Base-by-base conservation (phyloP, 92 coral and sea anemone species). In the Scolanthus callimorphus region DNA sequence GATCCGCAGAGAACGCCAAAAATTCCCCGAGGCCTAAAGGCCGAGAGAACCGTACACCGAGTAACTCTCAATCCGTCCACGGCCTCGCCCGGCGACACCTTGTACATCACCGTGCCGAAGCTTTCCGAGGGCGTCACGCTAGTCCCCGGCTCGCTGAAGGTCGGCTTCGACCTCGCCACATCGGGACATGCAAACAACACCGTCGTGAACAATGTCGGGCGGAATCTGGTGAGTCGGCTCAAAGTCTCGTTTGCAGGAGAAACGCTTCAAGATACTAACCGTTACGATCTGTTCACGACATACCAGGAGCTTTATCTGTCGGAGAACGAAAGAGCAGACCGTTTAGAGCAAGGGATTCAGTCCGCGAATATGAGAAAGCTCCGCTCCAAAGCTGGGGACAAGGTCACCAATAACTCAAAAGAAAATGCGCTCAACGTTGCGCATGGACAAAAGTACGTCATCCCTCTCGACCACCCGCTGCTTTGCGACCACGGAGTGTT, bases 151-250 rank as follows among this genome's bases (percentile, higher is more conserved):
- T 3, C 67, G 20, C 17, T 60, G 30, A 25, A 17, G 8, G 15
- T 60, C 10, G 30, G 57, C 19, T 56, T 56, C 41, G 66, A 66
- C 39, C 29, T 66, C 0, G 26, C 26, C 13, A 0, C 55, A 28
- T 57, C 62, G 31, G 67, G 55, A 2, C 74, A 68, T 20, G 74
- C 57, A 26, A 68, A 68, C 31, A 68, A 68, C 27, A 37, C 54
- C 20, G 53, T 68, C 44, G 74, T 68, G 10, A 68, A 68, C 55
- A 68, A 68, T 17, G 51, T 68, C 19, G 67, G 66, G 20, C 74
- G 74, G 25, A 68, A 68, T 57, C 29, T 68, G 15, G 68, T 68
- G 29, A 21, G 65, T 21, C 65, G 51, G 15, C 17, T 37, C 22
- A 68, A 55, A 55, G 45, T 68, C 19, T 15, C 50, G 24, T 68